Evolutionary conservation across 2,888 invertebrate genomes (phyloP).

Genomic region (Formica aserva): DNA sequence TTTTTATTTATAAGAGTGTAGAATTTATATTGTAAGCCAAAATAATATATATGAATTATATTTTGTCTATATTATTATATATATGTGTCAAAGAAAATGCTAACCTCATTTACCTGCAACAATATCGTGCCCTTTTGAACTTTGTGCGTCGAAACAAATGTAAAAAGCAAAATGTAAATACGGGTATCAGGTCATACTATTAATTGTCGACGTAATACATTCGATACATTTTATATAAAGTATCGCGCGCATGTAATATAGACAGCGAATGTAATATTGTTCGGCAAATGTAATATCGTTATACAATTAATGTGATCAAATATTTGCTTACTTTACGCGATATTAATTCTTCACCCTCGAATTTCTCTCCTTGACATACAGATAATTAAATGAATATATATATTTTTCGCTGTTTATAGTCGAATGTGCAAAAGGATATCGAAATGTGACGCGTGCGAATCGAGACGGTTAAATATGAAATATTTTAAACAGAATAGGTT

Average conservation of each 20-base stretch:
- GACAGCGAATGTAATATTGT: conserved; percentile 19
- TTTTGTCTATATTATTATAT: neutral
- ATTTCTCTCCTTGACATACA: conserved; percentile 13
- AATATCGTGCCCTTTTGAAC: conserved; percentile 21
- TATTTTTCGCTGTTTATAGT: neutral
- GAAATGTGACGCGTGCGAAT: neutral
- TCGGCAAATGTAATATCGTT: conserved; percentile 27
- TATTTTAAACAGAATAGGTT: neutral
- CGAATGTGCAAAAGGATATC: neutral
- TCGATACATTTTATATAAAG: conserved; percentile 25
- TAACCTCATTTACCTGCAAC: neutral
- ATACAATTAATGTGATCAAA: conserved; percentile 43
- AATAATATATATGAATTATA: conserved; percentile 11
- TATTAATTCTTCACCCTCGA: conserved; percentile 14
- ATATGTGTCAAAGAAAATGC: neutral
- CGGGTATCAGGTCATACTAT: conserved; percentile 7
- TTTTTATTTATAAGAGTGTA: neutral
- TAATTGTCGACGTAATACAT: conserved; percentile 32
- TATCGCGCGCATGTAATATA: neutral
- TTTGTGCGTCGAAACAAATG: neutral
- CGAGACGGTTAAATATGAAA: neutral
- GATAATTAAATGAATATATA: conserved; percentile 12
- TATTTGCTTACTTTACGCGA: conserved; percentile 42
- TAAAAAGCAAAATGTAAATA: conserved; percentile 43
- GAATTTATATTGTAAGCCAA: neutral